phyloP scores from a whole-genome alignment of 2,888 invertebrate species.

The Perizoma affinitatum region DNA sequence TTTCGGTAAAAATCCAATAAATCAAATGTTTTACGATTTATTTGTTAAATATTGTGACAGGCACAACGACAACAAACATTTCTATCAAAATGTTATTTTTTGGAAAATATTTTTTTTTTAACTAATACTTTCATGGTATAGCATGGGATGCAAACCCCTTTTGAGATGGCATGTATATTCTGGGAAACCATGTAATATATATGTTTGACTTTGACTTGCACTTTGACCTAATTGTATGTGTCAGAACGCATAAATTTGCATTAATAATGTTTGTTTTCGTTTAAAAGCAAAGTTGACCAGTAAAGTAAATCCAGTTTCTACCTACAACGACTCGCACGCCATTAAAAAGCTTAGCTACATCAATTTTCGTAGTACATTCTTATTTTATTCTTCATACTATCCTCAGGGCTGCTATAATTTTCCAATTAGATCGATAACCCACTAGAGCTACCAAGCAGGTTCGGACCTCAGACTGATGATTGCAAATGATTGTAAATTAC shows the following conservation, averaged over 20 bases:
- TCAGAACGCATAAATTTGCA: background rate
- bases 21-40: no score
- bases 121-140: no score
- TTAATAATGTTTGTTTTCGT: background rate
- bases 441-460: conserved; percentile 65
- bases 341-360: conserved; percentile 7
- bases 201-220: background rate
- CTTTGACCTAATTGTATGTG: background rate
- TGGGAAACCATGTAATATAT: no score
- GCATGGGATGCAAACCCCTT: no score
- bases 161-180: no score
- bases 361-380: conserved; percentile 8
- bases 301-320: conserved; percentile 1
- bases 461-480: conserved; percentile 75
- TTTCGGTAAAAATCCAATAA: no score
- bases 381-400: conserved; percentile 32
- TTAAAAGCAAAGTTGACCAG: background rate
- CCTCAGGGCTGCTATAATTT: conserved; percentile 61
- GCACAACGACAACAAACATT: no score
- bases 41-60: no score
- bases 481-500: conserved; percentile 81
- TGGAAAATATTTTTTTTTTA: no score
- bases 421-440: conserved; percentile 76
- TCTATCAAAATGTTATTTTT: no score
- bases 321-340: background rate